Evolutionary conservation across 2,888 invertebrate species (phyloP), one percentile per base, ranked within the genome.

Genomic region (Pterostichus madidus): DNA sequence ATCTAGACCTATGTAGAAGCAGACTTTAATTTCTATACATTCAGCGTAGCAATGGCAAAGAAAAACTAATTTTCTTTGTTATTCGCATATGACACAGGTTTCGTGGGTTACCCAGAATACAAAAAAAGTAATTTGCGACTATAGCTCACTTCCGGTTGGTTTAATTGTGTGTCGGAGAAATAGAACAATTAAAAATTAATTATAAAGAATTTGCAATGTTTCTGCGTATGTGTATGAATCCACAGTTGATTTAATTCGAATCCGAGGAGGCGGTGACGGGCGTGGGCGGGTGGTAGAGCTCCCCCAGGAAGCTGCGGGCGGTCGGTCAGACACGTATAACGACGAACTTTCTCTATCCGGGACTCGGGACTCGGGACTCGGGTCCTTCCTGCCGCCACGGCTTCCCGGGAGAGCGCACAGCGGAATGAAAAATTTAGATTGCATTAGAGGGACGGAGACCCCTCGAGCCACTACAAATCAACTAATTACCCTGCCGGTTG

Each of bases 391-490:
- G 89, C 87, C 87, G 86, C 85, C 7, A 85, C 86, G 83, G 84
- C 87, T 88, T 88, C 87, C 88, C 86, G 86, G 84, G 87, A 86
- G 87, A 87, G 88, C 87, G 86, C 86, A 85, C 85, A 83, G 85
- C 86, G 87, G 87, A 89, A 90, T 90, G 90, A 90, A 90, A 89
- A 91, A 91, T 90, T 91, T 90, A 90, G 90, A 90, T 91, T 90
- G 90, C 90, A 90, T 90, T 89, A 89, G 89, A 89, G 89, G 89
- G 88, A 88, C 88, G 88, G 89, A 87, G 88, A 87, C 89, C 89
- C 89, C 89, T 89, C 88, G 88, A 89, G 89, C 90, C 89, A 90
- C 91, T 90, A 90, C 90, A 90, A 90, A 90, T 91, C 90, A 90
- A 90, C 90, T 90, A 90, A 90, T 90, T 91, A 90, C 90, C 89